Evolutionary conservation across 1,140 invertebrate genomes (phyloP).

Genomic region (Augochlora pura): DNA sequence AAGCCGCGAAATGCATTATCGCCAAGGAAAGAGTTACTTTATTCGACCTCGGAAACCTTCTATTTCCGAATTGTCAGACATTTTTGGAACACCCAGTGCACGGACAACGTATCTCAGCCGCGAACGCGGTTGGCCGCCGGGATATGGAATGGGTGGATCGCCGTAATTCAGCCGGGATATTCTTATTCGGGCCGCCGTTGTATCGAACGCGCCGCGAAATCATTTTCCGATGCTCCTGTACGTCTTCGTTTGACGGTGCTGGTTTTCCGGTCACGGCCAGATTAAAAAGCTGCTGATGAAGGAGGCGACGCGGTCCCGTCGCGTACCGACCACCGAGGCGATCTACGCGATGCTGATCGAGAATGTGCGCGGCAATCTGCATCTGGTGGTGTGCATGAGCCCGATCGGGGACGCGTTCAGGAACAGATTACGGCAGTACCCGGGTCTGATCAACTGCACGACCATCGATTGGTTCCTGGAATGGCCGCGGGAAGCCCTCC

Average conservation of each 20-base stretch:
- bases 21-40: no score
- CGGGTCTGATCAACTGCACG: slow-evolving; percentile 90
- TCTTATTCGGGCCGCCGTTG: neutral
- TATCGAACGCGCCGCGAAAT: neutral
- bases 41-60: no score
- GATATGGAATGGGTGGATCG: no score
- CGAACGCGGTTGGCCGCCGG: no score
- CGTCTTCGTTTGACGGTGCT: neutral
- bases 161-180: no score
- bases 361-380: slow-evolving; percentile 88
- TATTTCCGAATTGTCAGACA: no score
- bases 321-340: slow-evolving; percentile 84
- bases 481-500: slow-evolving; percentile 92
- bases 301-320: slow-evolving; percentile 83
- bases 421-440: slow-evolving; percentile 91
- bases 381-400: slow-evolving; percentile 92
- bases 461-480: slow-evolving; percentile 94
- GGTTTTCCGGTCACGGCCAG: slow-evolving; percentile 72
- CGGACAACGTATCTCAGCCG: no score
- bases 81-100: no score
- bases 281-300: slow-evolving; percentile 86
- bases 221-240: neutral
- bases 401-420: slow-evolving; percentile 90
- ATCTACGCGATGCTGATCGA: slow-evolving; percentile 89
- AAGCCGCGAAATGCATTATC: no score